Conservation (phyloP, 2,888 invertebrate genomes). For the Phalangium opilio region DNA sequence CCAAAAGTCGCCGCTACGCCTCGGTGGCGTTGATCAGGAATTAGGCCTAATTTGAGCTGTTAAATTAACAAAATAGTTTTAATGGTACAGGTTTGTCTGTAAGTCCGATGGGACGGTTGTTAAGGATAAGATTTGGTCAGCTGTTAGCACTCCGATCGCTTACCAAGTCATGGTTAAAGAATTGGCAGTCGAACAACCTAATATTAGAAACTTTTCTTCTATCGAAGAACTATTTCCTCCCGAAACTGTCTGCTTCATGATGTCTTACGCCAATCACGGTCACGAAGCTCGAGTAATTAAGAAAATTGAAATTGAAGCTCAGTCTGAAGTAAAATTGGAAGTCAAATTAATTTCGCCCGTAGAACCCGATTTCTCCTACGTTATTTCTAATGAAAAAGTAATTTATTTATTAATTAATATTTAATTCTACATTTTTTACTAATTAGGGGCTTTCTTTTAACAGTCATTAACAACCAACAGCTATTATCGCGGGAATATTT, state of each 20-base stretch:
- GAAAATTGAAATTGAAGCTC: slow-evolving; percentile 5
- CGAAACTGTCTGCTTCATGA: slow-evolving; percentile 52
- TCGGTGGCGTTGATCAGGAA: no score
- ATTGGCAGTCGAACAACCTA: slow-evolving; percentile 8
- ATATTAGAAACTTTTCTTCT: not conserved
- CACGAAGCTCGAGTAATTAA: slow-evolving; percentile 50
- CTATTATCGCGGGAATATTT: slow-evolving; percentile 28
- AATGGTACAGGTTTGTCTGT: slow-evolving; percentile 31
- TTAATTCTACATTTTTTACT: no score
- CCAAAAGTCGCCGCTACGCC: no score
- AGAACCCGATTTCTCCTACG: slow-evolving; percentile 38
- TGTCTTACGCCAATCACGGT: slow-evolving; percentile 66
- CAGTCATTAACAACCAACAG: slow-evolving; percentile 12
- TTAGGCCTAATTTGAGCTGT: no score
- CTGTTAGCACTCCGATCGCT: slow-evolving; percentile 46
- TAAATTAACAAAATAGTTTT: no score
- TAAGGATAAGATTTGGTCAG: slow-evolving; percentile 55
- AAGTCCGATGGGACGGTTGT: slow-evolving; percentile 43
- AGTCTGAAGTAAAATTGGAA: slow-evolving; percentile 41
- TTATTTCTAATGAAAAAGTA: slow-evolving; percentile 11
- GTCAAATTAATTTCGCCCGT: slow-evolving; percentile 37
- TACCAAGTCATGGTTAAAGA: slow-evolving; percentile 46
- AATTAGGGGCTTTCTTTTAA: not conserved
- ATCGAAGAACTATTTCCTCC: slow-evolving; percentile 26
- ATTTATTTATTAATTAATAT: slow-evolving; percentile 2